phyloP scores from a whole-genome alignment of 1,140 invertebrate species.

The Brachionus calyciflorus region DNA sequence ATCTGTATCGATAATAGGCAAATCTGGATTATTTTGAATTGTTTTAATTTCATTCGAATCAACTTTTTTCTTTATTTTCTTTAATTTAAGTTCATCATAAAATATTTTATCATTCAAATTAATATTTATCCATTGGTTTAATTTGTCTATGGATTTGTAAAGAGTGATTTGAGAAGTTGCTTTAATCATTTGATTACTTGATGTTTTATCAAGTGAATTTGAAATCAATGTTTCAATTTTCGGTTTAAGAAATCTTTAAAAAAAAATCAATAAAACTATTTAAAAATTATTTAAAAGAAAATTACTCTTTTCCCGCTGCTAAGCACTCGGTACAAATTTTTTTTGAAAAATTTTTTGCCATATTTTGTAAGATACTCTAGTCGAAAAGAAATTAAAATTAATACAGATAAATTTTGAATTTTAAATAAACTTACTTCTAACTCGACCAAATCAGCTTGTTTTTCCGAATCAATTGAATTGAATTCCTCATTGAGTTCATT shows the following conservation, averaged over 20 bases:
- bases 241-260: constrained; percentile 15
- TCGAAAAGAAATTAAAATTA: neutral
- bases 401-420: neutral
- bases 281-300: neutral
- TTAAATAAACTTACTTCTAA: neutral
- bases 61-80: constrained; percentile 35
- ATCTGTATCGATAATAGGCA: neutral
- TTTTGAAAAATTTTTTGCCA: neutral
- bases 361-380: neutral
- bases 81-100: constrained; percentile 17
- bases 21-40: neutral
- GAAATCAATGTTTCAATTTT: constrained; percentile 19
- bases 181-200: neutral
- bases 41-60: neutral
- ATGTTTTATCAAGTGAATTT: constrained; percentile 8
- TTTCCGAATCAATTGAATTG: neutral
- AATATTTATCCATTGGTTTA: constrained; percentile 17
- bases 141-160: constrained; percentile 40
- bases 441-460: neutral
- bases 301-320: constrained; percentile 1
- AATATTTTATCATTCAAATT: constrained; percentile 38
- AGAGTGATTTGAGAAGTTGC: neutral
- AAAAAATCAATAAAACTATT: neutral
- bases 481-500: constrained; percentile 9
- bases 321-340: neutral